These are phyloP conservation scores for Vireo altiloquus DNA, from an alignment of 2,113 vertebrate species.

Conservation along the genomic window DNA sequence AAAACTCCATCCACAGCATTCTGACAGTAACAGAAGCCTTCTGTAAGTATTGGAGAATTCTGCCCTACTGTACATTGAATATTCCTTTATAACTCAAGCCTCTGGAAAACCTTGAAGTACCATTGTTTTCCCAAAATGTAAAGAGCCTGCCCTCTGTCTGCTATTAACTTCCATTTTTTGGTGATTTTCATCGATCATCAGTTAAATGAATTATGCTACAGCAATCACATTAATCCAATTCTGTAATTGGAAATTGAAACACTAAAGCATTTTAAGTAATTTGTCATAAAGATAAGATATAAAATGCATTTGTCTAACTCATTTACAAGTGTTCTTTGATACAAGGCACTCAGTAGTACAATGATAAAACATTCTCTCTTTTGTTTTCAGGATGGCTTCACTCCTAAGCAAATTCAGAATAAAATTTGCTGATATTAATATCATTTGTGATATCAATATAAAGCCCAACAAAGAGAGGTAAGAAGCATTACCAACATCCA, in stretches of 20 bases:
- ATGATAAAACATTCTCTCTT: constrained; percentile 34
- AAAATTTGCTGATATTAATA: constrained; percentile 87
- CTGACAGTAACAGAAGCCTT: not conserved
- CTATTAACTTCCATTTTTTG: not conserved
- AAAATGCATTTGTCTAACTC: constrained; percentile 33
- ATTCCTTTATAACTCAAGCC: not conserved
- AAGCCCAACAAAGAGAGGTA: constrained; percentile 89
- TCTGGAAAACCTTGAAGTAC: not conserved
- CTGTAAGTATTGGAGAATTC: not conserved
- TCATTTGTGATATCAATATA: constrained; percentile 88
- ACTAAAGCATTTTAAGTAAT: constrained; percentile 27
- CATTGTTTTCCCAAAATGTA: not conserved
- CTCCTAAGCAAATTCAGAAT: constrained; percentile 94
- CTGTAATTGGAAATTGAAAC: constrained; percentile 38
- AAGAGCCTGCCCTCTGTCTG: not conserved
- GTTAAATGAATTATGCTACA: not conserved
- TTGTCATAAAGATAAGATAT: constrained; percentile 39
- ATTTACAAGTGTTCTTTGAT: constrained; percentile 47
- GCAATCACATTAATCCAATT: not conserved
- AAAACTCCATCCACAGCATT: not conserved
- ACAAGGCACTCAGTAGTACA: constrained; percentile 11
- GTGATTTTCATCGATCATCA: not conserved
- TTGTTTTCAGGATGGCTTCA: constrained; percentile 85
- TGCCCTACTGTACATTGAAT: not conserved
- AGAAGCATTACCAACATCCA: constrained; percentile 7